Percentiles rank a stretch among this genome's conserved stretches.
Evolutionary conservation across 2,797 vertebrate species (phyloP).

Genomic region (Sorex maritimensis): DNA sequence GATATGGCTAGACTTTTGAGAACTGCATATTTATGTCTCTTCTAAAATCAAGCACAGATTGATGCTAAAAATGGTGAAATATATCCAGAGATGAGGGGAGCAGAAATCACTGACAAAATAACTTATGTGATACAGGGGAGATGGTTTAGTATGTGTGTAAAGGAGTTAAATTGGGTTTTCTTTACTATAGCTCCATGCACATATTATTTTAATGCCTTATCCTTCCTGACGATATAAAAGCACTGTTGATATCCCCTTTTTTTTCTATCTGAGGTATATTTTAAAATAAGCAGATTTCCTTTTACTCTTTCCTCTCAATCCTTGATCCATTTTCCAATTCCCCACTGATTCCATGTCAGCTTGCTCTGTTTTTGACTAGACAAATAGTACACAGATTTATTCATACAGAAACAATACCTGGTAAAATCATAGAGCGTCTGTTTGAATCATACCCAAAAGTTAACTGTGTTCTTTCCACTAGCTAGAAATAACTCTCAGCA

Average conservation of each 20-base stretch:
- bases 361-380: conserved; percentile 74
- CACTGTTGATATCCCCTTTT: conserved; percentile 70
- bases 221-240: conserved; percentile 68
- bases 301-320: conserved; percentile 60
- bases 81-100: conserved; percentile 71
- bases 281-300: conserved; percentile 79
- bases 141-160: conserved; percentile 52
- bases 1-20: conserved; percentile 30
- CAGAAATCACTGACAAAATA: conserved; percentile 59
- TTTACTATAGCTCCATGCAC: conserved; percentile 44
- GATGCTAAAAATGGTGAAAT: conserved; percentile 42
- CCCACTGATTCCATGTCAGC: conserved; percentile 39
- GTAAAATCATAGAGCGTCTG: conserved; percentile 88
- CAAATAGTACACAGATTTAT: conserved; percentile 89
- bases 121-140: conserved; percentile 54
- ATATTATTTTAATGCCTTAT: conserved; percentile 79
- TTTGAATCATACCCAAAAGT: conserved; percentile 89
- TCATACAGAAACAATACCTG: conserved; percentile 89
- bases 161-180: conserved; percentile 78
- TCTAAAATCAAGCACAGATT: conserved; percentile 70
- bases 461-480: conserved; percentile 87
- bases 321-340: conserved; percentile 35
- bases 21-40: conserved; percentile 59
- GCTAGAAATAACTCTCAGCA: conserved; percentile 89
- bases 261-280: conserved; percentile 81